These are phyloP conservation scores for Plutomurus gul DNA, from an alignment of 1,140 invertebrate genomes.

Conservation along the genomic window DNA sequence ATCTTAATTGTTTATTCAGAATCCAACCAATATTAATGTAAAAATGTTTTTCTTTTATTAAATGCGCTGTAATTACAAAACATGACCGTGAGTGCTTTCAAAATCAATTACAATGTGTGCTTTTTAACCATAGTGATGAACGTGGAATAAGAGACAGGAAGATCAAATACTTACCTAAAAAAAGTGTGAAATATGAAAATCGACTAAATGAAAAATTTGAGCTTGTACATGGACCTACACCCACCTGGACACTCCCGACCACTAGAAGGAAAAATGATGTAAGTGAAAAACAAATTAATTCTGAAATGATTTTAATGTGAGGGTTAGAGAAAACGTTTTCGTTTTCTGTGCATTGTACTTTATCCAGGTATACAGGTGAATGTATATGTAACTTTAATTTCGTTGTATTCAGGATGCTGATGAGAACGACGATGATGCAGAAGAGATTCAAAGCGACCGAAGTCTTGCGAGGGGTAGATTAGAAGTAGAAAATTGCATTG, in stretches of 20 bases:
- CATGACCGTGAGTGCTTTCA: neutral
- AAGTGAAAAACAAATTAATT: neutral
- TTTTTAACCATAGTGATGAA: neutral
- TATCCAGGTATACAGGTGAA: no score
- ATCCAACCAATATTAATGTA: no score
- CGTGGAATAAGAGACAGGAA: neutral
- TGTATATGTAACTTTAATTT: neutral
- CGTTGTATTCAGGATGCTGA: neutral
- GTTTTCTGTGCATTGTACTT: no score
- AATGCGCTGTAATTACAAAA: neutral
- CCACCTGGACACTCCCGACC: neutral
- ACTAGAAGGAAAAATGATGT: neutral
- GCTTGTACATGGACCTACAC: neutral
- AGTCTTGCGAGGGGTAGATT: neutral
- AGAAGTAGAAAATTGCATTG: neutral
- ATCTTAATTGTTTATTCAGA: no score
- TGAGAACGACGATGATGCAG: neutral
- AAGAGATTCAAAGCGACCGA: neutral
- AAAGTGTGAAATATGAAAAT: neutral
- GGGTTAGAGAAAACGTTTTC: no score
- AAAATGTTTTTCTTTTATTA: no score
- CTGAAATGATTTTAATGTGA: no score
- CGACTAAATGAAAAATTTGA: neutral
- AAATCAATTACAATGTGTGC: neutral
- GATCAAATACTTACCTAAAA: neutral